Conservation (phyloP, 2,113 vertebrate species). For the Pontoporia blainvillei region DNA sequence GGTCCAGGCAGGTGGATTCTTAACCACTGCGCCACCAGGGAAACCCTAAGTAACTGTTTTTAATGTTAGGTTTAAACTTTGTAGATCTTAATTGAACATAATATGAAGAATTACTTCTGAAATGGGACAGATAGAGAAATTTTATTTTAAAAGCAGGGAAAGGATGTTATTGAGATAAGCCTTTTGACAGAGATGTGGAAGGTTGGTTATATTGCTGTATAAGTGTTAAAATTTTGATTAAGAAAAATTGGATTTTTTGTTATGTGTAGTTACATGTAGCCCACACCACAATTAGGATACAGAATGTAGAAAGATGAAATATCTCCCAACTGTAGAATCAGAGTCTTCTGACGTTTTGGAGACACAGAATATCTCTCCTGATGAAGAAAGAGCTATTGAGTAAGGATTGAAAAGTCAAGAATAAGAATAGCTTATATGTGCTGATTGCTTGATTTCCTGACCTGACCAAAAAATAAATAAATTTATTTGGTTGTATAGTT, state of each 20-base stretch:
- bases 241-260: background rate
- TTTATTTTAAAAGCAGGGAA: background rate
- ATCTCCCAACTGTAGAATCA: background rate
- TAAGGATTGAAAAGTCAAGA: background rate
- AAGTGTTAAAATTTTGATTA: background rate
- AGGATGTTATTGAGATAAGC: background rate
- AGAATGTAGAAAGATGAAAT: background rate
- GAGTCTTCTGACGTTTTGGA: background rate
- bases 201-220: background rate
- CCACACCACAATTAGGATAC: background rate
- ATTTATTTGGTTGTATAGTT: background rate
- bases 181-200: background rate
- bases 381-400: background rate
- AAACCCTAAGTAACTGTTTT: background rate
- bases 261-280: background rate
- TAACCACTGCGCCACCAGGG: too few species aligned
- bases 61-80: slow-evolving; percentile 3
- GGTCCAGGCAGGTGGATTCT: too few species aligned
- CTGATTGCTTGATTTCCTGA: background rate
- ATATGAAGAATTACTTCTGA: background rate
- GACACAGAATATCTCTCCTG: background rate
- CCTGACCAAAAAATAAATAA: background rate
- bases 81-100: background rate
- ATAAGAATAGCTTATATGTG: background rate
- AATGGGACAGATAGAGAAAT: background rate